Percentiles rank a stretch among this genome's conserved stretches.
Evolutionary conservation across 2,888 invertebrate genomes (phyloP).

Genomic region (Sylvicola cinctus): DNA sequence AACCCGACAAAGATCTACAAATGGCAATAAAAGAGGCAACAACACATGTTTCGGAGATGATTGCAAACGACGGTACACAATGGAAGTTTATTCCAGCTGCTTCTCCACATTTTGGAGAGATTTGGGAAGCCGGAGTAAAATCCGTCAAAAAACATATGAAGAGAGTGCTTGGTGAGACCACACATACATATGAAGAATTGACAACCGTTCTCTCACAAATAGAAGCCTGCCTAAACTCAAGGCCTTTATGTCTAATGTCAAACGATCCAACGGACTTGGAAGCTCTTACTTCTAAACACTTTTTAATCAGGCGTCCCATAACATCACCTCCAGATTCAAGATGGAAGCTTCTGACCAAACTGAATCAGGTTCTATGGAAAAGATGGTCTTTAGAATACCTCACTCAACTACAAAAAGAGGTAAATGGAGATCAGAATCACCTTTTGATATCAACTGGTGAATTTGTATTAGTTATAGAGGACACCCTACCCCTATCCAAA

Average conservation of each 20-base stretch:
- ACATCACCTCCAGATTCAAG: conserved; percentile 6
- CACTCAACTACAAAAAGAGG: too few species aligned
- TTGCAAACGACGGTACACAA: not conserved
- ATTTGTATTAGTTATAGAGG: too few species aligned
- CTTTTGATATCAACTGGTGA: too few species aligned
- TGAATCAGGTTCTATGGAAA: conserved; percentile 2
- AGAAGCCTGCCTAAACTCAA: conserved; percentile 13
- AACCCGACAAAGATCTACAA: not conserved
- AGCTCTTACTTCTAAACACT: conserved; percentile 7
- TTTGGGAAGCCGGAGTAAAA: conserved; percentile 15
- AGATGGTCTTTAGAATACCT: too few species aligned
- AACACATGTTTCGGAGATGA: not conserved
- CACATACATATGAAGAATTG: conserved; percentile 13
- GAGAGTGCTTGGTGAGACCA: conserved; percentile 9
- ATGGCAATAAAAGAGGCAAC: not conserved
- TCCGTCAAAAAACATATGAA: conserved; percentile 12
- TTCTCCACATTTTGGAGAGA: conserved; percentile 14
- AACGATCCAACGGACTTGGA: conserved; percentile 7
- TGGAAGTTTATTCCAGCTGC: conserved; percentile 16
- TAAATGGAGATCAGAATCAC: too few species aligned
- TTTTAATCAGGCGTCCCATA: conserved; percentile 6
- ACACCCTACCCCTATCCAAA: too few species aligned
- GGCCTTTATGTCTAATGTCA: conserved; percentile 10
- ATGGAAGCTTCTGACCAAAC: not conserved
- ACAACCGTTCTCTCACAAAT: conserved; percentile 11